Percentiles rank a stretch among this genome's conserved stretches.
Conservation (phyloP, 1,140 invertebrate genomes). For the Philotrypesis tridentata region DNA sequence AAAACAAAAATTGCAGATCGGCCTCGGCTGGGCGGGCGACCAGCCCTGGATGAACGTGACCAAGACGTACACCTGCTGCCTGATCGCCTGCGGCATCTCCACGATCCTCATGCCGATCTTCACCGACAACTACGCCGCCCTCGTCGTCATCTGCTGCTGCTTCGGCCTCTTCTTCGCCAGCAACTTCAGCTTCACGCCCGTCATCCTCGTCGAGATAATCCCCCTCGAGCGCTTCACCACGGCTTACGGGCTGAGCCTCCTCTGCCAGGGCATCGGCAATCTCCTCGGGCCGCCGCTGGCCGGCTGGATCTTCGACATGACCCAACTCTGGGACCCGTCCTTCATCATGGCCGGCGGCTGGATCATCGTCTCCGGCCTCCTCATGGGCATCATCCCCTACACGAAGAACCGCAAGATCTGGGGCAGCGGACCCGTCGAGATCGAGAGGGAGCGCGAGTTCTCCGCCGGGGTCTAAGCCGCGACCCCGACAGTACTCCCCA, state of each 20-base stretch:
- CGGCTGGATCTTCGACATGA: slow-evolving; percentile 82
- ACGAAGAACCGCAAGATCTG: slow-evolving; percentile 80
- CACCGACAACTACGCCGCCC: slow-evolving; percentile 76
- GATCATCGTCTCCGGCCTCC: slow-evolving; percentile 83
- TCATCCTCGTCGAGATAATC: slow-evolving; percentile 87
- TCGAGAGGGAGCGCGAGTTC: slow-evolving; percentile 68
- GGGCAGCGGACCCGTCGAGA: slow-evolving; percentile 78
- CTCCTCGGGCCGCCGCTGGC: slow-evolving; percentile 79
- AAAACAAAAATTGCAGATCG: slow-evolving; percentile 76
- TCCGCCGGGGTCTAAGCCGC: background rate
- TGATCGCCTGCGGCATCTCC: slow-evolving; percentile 83
- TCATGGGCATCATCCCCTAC: slow-evolving; percentile 80
- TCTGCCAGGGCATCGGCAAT: slow-evolving; percentile 88
- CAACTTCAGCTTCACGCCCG: slow-evolving; percentile 90
- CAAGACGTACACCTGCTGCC: slow-evolving; percentile 85
- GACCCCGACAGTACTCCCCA: too few relatives aligned
- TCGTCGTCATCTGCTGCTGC: slow-evolving; percentile 76
- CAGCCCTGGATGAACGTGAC: slow-evolving; percentile 88
- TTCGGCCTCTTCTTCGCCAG: slow-evolving; percentile 91
- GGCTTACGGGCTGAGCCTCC: slow-evolving; percentile 89
- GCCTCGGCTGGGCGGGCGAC: slow-evolving; percentile 92
- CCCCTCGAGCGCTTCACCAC: slow-evolving; percentile 88
- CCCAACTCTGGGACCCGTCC: slow-evolving; percentile 81
- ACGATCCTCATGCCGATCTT: slow-evolving; percentile 83
- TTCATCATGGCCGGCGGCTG: slow-evolving; percentile 85